phyloP scores from a whole-genome alignment of 1,140 invertebrate species.

The Macrocentrus cingulum region DNA sequence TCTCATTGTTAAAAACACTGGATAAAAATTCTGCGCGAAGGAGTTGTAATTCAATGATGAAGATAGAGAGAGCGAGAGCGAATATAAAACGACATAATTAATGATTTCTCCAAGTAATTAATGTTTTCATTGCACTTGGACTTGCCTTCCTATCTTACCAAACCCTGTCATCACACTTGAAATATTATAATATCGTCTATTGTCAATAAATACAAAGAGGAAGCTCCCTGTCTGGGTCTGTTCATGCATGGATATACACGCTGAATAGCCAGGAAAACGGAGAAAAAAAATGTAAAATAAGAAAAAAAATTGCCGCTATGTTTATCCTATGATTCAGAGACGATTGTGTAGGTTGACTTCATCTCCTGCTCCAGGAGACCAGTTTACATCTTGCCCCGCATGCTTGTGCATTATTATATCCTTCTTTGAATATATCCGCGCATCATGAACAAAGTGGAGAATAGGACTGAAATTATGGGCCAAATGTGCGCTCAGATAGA shows the following conservation, averaged over 20 bases:
- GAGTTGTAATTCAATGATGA: not conserved
- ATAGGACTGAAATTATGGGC: too few relatives aligned
- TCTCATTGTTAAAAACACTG: conserved; percentile 48
- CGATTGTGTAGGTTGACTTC: conserved; percentile 19
- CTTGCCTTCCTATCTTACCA: conserved; percentile 35
- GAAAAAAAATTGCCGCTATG: conserved; percentile 22
- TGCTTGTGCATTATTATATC: not conserved
- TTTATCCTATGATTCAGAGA: conserved; percentile 27
- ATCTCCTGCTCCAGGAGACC: conserved; percentile 6
- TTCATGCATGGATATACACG: conserved; percentile 4
- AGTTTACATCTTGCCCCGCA: conserved; percentile 10
- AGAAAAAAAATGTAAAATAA: conserved; percentile 12
- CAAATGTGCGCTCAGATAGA: too few relatives aligned
- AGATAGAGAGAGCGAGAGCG: conserved; percentile 23
- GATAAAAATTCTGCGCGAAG: conserved; percentile 21
- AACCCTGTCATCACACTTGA: too few relatives aligned
- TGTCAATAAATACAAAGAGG: too few relatives aligned
- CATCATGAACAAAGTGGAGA: not conserved
- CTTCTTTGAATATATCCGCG: not conserved
- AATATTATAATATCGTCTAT: too few relatives aligned
- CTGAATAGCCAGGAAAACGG: not conserved
- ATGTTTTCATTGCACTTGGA: conserved; percentile 49
- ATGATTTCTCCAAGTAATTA: conserved; percentile 53
- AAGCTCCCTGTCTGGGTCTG: not conserved
- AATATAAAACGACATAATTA: conserved; percentile 44